Evolutionary conservation across 1,140 invertebrate species (phyloP), one percentile per base, ranked within the genome.

Genomic region (Hypsibius dujardini): DNA sequence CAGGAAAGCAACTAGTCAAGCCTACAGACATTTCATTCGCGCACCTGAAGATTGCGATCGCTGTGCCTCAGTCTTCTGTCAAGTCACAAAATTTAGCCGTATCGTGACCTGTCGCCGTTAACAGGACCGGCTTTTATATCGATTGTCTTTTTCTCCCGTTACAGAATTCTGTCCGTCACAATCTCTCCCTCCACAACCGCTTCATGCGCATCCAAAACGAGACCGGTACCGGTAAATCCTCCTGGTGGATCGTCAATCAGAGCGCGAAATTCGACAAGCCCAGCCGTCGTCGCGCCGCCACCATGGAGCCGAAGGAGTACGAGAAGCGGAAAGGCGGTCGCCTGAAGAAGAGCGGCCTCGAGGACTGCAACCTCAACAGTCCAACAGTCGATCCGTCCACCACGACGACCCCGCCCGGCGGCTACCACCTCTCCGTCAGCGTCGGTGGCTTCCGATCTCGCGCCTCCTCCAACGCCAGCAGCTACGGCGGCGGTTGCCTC

Each of bases 171-270:
- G 98, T 99, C 78, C 87, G 96, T 72, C 96, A 99, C 83, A 99
- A 99, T 81, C 83, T 99, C 74, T 98, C 95, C 46, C 84, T 99
- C 46, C 96, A 99, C 84, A 97, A 93, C 82, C 88, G 94, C 69
- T 99, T 99, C 80, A 97, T 98, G 90, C 84, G 95, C 62, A 92
- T 99, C 1, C 96, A 98, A 79, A 99, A 99, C 81, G 95, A 98
- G 79, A 67, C 62, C 3, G 95, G 95, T 7, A 97, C 95, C 0
- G 96, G 95, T 3, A 99, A 99, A 80, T 96, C 92, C 69, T 97
- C 93, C 0, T 99, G 96, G 96, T 99, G 96, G 96, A 95, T 98
- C 86, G 90, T 99, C 76, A 98, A 98, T 80, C 95, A 94, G 0
- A 95, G 98, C 77, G 94, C 93, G 0, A 95, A 95, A 79, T 91